A percentile compares a stretch with the other conserved stretches of the same genome.
Evolutionary conservation across 37 sponge, comb jelly and placozoan species (phyloP).

Genomic region (Bolinopsis microptera): DNA sequence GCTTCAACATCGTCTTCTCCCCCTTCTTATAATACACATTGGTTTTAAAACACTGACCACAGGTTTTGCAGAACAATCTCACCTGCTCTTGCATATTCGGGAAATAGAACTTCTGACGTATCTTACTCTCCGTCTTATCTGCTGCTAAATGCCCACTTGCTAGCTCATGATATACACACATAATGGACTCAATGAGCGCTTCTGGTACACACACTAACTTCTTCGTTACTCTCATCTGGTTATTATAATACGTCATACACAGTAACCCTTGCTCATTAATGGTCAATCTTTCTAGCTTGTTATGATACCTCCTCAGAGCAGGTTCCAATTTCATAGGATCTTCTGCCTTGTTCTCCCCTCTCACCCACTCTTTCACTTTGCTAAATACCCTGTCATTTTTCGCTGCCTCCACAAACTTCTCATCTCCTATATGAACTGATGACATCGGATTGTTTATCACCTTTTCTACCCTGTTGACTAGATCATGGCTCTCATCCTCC

Average conservation of each 20-base stretch:
- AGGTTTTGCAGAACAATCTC: background rate
- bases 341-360: background rate
- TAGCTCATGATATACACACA: background rate
- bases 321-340: background rate
- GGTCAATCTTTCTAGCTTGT: background rate
- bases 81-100: background rate
- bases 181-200: no score
- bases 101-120: slow-evolving; percentile 20
- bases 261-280: slow-evolving; percentile 23
- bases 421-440: background rate
- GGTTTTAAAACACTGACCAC: background rate
- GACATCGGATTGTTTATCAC: no score
- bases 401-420: background rate
- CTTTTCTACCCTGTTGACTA: no score
- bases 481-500: no score
- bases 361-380: background rate
- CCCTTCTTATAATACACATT: background rate
- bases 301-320: background rate
- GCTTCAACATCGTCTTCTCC: background rate
- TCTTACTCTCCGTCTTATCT: background rate
- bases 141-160: background rate
- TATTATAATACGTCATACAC: slow-evolving; percentile 2
- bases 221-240: background rate
- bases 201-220: no score
- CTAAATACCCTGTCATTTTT: background rate